Evolutionary conservation across 2,113 vertebrate genomes (phyloP).

Genomic region (Suncus etruscus): DNA sequence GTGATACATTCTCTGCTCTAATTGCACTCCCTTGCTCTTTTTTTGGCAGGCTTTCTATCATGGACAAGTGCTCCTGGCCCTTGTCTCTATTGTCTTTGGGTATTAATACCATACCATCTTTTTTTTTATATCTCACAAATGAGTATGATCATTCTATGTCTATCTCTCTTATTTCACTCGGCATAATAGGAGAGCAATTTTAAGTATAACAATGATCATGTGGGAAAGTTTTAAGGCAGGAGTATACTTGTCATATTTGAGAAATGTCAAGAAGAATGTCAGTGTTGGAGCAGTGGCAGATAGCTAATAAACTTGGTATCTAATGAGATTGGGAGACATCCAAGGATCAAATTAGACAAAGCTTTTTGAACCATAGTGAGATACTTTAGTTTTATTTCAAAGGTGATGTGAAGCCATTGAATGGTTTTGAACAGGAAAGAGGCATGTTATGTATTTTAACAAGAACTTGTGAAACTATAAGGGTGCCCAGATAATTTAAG

Average conservation of each 20-base stretch:
- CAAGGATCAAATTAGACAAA: conserved; percentile 7
- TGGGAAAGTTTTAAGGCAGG: conserved; percentile 24
- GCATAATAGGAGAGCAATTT: too few species aligned
- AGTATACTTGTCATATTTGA: conserved; percentile 7
- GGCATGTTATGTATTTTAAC: neutral
- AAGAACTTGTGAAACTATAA: neutral
- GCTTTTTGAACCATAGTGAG: neutral
- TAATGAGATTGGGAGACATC: conserved; percentile 3
- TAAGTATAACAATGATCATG: too few species aligned
- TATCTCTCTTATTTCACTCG: too few species aligned
- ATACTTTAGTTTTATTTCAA: conserved; percentile 51
- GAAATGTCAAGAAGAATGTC: conserved; percentile 6
- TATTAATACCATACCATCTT: too few species aligned
- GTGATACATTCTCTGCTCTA: too few species aligned
- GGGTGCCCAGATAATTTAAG: neutral
- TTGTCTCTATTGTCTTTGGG: too few species aligned
- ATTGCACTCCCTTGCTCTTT: too few species aligned
- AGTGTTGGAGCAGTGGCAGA: conserved; percentile 10
- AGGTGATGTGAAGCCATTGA: neutral
- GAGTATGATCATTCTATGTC: too few species aligned
- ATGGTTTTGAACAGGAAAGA: conserved; percentile 54
- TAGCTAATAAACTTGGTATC: conserved; percentile 29
- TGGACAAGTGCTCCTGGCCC: too few species aligned
- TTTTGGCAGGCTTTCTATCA: too few species aligned
- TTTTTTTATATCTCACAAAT: too few species aligned